Evolutionary conservation across 2,888 invertebrate genomes (phyloP).

Genomic region (Incurvaria masculella): DNA sequence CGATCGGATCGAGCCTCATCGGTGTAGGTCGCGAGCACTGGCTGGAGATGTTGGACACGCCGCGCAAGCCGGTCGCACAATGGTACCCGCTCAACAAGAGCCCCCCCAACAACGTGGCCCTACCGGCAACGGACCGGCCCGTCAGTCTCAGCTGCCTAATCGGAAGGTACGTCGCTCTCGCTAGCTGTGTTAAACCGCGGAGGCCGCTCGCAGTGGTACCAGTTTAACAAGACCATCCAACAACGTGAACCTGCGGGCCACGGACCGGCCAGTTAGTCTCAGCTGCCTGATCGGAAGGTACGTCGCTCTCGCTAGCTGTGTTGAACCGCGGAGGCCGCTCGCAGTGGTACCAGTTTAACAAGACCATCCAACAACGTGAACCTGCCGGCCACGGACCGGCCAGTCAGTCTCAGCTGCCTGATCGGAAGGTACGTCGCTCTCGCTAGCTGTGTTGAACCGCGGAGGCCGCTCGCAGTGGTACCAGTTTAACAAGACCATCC

Average conservation of each 20-base stretch:
- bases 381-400: constrained; percentile 50
- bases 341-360: constrained; percentile 78
- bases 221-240: constrained; percentile 68
- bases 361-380: constrained; percentile 65
- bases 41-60: constrained; percentile 82
- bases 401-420: constrained; percentile 64
- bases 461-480: constrained; percentile 84
- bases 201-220: constrained; percentile 83
- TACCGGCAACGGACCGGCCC: constrained; percentile 53
- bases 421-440: constrained; percentile 72
- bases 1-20: constrained; percentile 72
- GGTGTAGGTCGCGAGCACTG: constrained; percentile 81
- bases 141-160: constrained; percentile 66
- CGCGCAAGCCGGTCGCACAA: constrained; percentile 78
- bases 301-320: too few species aligned
- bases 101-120: constrained; percentile 59
- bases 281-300: constrained; percentile 71
- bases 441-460: too few species aligned
- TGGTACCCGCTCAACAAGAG: constrained; percentile 79
- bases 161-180: constrained; percentile 52
- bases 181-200: constrained; percentile 44
- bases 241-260: constrained; percentile 52
- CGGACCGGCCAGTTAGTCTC: constrained; percentile 58
- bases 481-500: constrained; percentile 67
- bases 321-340: constrained; percentile 77